A percentile compares a stretch with the other conserved stretches of the same genome.
Conservation (phyloP, 2,888 invertebrate genomes). For the Pseudococcus longispinus region DNA sequence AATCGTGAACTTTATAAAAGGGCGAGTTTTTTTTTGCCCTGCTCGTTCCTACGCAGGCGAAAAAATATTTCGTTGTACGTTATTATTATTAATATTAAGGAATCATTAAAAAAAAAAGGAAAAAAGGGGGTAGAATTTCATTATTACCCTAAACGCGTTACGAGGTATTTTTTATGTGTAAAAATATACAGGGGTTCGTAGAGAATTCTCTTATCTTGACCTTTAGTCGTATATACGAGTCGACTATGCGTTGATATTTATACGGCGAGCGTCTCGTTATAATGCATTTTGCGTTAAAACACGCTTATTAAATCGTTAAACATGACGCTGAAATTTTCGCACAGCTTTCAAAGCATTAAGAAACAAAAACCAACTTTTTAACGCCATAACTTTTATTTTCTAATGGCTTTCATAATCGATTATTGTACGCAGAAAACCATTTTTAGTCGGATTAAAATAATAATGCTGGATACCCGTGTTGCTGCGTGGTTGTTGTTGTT, state of each 20-base stretch:
- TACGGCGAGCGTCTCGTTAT: neutral
- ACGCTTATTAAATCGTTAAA: constrained; percentile 31
- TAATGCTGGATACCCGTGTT: no score
- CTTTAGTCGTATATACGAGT: neutral
- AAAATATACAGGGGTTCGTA: constrained; percentile 13
- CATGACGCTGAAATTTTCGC: neutral
- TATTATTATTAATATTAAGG: constrained; percentile 11
- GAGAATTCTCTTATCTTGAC: constrained; percentile 6
- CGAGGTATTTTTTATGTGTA: constrained; percentile 5
- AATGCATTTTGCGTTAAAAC: constrained; percentile 7
- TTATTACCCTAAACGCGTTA: constrained; percentile 31
- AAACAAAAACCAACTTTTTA: constrained; percentile 10
- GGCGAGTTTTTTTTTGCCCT: neutral
- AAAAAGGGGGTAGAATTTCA: constrained; percentile 16
- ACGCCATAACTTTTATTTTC: neutral
- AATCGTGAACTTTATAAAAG: constrained; percentile 19
- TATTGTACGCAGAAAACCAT: neutral
- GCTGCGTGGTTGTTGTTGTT: no score
- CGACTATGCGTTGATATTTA: neutral
- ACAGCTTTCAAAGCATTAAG: neutral
- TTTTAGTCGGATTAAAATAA: neutral
- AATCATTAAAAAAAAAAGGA: neutral
- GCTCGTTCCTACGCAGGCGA: neutral
- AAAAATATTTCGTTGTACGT: constrained; percentile 28
- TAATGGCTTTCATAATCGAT: neutral